phyloP scores from a whole-genome alignment of 1,140 invertebrate genomes.

The Drosophila ficusphila region DNA sequence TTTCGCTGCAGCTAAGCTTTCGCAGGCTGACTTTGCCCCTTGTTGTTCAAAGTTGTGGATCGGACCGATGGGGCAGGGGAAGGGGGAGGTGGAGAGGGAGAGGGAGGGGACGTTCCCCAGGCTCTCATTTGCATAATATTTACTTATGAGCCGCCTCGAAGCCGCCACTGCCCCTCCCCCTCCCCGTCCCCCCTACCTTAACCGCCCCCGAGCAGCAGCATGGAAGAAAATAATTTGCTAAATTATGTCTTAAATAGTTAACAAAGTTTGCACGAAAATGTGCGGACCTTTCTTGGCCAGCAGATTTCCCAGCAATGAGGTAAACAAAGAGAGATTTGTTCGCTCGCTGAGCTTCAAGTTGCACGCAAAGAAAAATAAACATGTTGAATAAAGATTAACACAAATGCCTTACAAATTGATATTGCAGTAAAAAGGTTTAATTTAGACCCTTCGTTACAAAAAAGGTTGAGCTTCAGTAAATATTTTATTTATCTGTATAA shows the following conservation, averaged over 20 bases:
- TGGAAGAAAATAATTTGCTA: slow-evolving; percentile 80
- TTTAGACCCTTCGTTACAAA: no score
- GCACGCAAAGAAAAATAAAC: neutral
- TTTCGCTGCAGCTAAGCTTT: slow-evolving; percentile 59
- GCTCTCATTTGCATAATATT: slow-evolving; percentile 80
- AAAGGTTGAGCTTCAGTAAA: neutral
- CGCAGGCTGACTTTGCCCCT: slow-evolving; percentile 31
- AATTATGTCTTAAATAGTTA: slow-evolving; percentile 83
- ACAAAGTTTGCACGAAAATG: slow-evolving; percentile 75
- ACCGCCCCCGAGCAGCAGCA: slow-evolving; percentile 18
- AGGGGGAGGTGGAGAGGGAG: neutral
- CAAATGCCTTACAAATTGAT: no score
- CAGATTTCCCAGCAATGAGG: slow-evolving; percentile 29
- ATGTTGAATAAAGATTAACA: neutral
- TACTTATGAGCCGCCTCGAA: slow-evolving; percentile 56
- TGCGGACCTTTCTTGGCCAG: slow-evolving; percentile 44
- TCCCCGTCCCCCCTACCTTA: neutral
- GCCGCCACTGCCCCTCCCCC: neutral
- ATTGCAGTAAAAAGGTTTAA: no score
- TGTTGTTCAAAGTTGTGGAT: neutral
- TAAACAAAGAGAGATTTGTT: slow-evolving; percentile 28
- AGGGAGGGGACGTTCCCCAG: slow-evolving; percentile 15
- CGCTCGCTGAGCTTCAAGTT: neutral
- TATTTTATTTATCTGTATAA: no score
- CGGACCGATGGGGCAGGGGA: no score